These are phyloP conservation scores for Micrasema minimum DNA, from an alignment of 1,140 invertebrate species.

Conservation along the genomic window DNA sequence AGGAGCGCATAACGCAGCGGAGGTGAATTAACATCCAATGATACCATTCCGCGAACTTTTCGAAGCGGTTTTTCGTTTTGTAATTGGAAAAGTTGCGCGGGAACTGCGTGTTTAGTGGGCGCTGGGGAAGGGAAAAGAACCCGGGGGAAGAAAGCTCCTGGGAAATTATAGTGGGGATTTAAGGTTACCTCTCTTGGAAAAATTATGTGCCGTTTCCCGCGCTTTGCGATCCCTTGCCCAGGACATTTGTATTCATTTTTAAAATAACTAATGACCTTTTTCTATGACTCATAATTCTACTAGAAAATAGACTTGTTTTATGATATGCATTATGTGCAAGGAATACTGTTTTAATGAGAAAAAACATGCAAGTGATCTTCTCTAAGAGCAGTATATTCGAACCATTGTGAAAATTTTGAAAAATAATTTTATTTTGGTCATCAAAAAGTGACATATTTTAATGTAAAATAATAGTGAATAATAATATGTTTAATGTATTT, in stretches of 20 bases:
- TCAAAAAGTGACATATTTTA: too few species aligned
- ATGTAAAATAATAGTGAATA: too few species aligned
- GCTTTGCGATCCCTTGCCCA: constrained; percentile 9
- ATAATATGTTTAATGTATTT: too few species aligned
- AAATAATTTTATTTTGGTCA: too few species aligned
- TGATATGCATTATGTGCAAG: too few species aligned
- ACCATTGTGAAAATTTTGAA: too few species aligned
- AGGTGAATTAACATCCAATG: constrained; percentile 44
- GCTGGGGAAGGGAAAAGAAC: background rate
- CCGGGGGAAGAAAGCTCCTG: constrained; percentile 38
- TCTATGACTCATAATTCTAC: too few species aligned
- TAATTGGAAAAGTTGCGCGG: constrained; percentile 53
- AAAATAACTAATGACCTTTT: background rate
- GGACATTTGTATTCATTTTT: background rate
- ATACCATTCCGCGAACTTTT: constrained; percentile 18
- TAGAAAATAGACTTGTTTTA: too few species aligned
- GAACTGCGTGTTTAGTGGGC: constrained; percentile 51
- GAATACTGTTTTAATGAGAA: too few species aligned
- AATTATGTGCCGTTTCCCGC: constrained; percentile 48
- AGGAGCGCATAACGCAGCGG: background rate
- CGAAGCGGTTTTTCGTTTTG: constrained; percentile 35
- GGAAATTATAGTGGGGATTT: constrained; percentile 55
- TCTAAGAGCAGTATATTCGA: too few species aligned
- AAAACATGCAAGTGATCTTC: too few species aligned
- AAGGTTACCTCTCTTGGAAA: constrained; percentile 53